Evolutionary conservation across 2,797 vertebrate species (phyloP), one percentile per base, ranked within the genome.

Genomic region (Lates japonicus): DNA sequence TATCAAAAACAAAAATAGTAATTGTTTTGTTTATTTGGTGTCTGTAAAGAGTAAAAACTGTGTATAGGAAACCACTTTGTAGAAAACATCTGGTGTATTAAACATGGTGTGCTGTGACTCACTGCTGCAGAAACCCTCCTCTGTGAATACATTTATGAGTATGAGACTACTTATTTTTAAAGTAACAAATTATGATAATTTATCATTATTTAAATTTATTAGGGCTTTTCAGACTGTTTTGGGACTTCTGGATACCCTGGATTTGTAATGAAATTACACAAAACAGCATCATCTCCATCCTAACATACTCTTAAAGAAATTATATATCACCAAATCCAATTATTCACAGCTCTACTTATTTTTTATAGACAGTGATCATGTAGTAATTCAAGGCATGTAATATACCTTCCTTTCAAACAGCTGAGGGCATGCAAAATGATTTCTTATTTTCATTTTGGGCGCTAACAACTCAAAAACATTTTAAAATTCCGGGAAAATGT

Each of bases 401-500:
- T 22, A 37, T 52, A 42, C 33, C 6, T 76, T 61, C 54, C 20
- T 68, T 72, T 41, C 73, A 68, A 74, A 69, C 70, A 71, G 22
- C 6, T 76, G 17, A 13, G 35, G n/a, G 25, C 5, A 16, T 9
- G 22, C n/a, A 70, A 62, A 63, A 67, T 25, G 39, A 73, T 78
- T 77, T 77, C 51, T 69, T 71, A 37, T 72, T 84, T 85, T 79
- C 54, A 79, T 70, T 82, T 82, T 63, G 41, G 52, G 60, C 64
- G 29, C 51, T 74, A 76, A 87, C 77, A 77, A 76, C 62, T 87
- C 42, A 70, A 76, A 75, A 87, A 81, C 80, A 70, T 71, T 57
- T 74, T n/a, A 31, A 82, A 55, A 70, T 90, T 91, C 82, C 68
- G 25, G 78, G 84, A 90, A 86, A 76, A 41, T 46, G 6, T 87